Evolutionary conservation across 2,797 vertebrate genomes (phyloP).

Genomic region (Zonotrichia albicollis): DNA sequence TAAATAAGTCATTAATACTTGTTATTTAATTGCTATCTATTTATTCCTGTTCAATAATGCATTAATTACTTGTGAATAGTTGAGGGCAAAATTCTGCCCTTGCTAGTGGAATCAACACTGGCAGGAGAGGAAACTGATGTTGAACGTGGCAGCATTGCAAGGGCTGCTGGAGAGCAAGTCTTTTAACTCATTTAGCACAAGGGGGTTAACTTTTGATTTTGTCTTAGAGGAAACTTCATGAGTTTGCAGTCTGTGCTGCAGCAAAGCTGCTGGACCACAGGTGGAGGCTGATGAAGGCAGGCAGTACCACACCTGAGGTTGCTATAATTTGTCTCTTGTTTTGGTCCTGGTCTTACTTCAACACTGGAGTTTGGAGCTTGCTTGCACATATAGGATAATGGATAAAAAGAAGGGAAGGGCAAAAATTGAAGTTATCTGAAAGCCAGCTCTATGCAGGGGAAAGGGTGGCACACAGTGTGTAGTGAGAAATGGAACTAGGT

Average conservation of each 20-base stretch:
- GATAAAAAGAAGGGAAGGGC: neutral
- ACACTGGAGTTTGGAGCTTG: neutral
- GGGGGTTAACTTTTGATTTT: neutral
- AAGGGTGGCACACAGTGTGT: accelerated
- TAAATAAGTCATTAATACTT: slow-evolving; percentile 77
- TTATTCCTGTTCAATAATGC: slow-evolving; percentile 78
- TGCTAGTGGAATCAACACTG: neutral
- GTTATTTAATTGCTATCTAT: slow-evolving; percentile 77
- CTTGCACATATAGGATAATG: neutral
- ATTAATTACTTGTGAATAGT: slow-evolving; percentile 73
- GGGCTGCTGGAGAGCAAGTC: neutral
- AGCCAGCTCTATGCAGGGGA: accelerated
- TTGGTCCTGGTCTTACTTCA: neutral
- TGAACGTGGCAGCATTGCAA: accelerated
- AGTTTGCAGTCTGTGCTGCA: neutral
- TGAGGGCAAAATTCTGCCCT: slow-evolving; percentile 58
- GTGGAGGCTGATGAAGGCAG: neutral
- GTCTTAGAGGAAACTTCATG: neutral
- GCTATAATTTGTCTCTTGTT: neutral
- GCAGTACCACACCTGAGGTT: accelerated
- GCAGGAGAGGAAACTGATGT: neutral
- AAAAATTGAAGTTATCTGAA: neutral
- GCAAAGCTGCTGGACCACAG: neutral
- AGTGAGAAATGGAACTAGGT: neutral
- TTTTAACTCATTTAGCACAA: neutral